phyloP scores from a whole-genome alignment of 2,113 vertebrate genomes.

The Aldabrachelys gigantea region DNA sequence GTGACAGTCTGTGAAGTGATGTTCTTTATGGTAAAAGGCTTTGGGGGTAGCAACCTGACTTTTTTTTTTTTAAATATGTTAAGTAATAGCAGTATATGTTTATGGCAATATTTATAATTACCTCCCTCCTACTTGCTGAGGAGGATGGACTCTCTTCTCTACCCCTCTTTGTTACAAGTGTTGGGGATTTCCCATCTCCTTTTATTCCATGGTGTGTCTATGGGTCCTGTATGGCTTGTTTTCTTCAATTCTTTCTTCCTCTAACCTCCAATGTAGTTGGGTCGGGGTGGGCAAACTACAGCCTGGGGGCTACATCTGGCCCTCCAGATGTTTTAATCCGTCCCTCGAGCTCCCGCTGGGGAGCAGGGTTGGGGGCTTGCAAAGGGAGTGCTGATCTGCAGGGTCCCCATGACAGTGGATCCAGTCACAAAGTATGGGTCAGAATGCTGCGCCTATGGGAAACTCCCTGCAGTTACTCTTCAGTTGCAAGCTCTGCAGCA shows the following conservation, averaged over 20 bases:
- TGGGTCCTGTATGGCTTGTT: not conserved
- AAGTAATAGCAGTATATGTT: not conserved
- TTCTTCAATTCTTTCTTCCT: not conserved
- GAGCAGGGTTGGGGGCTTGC: too few relatives aligned
- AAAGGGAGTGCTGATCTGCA: not conserved
- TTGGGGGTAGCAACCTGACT: not conserved
- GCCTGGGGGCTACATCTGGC: too few relatives aligned
- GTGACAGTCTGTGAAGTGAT: not conserved
- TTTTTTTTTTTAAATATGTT: not conserved
- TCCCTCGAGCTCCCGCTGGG: too few relatives aligned
- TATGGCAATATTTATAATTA: not conserved
- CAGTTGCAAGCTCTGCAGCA: not conserved
- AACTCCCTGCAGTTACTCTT: not conserved
- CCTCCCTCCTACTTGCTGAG: not conserved
- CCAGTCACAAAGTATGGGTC: not conserved
- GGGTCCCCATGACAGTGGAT: rapidly evolving
- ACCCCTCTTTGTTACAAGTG: not conserved
- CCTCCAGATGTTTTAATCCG: too few relatives aligned
- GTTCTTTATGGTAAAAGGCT: not conserved
- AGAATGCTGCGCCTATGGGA: not conserved
- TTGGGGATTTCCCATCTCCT: not conserved
- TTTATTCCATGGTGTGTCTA: rapidly evolving
- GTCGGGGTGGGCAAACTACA: too few relatives aligned
- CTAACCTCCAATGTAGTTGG: rapidly evolving
- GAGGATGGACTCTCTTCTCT: not conserved